A percentile compares a stretch with the other conserved stretches of the same genome.
Evolutionary conservation across 2,888 invertebrate genomes (phyloP).

Genomic region (Lutraria lutraria): DNA sequence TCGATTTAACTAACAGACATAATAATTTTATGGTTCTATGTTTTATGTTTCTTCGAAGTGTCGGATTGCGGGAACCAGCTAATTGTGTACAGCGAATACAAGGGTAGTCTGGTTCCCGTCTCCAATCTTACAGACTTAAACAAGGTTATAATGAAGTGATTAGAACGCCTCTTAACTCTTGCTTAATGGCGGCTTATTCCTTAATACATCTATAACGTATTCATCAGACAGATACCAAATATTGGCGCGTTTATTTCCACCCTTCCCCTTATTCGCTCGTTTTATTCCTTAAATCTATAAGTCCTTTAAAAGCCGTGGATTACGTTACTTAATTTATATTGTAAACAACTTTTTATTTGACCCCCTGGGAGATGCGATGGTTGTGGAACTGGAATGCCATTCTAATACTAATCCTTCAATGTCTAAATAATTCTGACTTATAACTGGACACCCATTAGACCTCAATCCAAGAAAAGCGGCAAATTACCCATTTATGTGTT

Average conservation of each 20-base stretch:
- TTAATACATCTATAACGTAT: conserved; percentile 8
- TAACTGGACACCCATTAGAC: conserved; percentile 29
- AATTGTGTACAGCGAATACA: neutral
- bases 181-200: conserved; percentile 1
- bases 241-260: neutral
- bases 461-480: neutral
- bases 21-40: too few species aligned
- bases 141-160: neutral
- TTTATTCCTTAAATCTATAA: neutral
- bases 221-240: neutral
- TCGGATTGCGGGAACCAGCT: conserved; percentile 13
- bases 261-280: neutral
- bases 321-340: conserved; percentile 31
- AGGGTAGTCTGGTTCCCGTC: too few species aligned
- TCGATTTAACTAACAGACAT: too few species aligned
- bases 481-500: conserved; percentile 22
- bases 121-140: too few species aligned
- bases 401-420: conserved; percentile 11
- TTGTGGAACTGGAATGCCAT: conserved; percentile 1
- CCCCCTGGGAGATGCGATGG: neutral
- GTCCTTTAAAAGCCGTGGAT: conserved; percentile 30
- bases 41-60: neutral
- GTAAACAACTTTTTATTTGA: conserved; percentile 5
- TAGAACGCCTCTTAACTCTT: neutral
- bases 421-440: conserved; percentile 37